These are phyloP conservation scores for Drosophila teissieri DNA, from an alignment of 1,140 invertebrate species.

Conservation along the genomic window DNA sequence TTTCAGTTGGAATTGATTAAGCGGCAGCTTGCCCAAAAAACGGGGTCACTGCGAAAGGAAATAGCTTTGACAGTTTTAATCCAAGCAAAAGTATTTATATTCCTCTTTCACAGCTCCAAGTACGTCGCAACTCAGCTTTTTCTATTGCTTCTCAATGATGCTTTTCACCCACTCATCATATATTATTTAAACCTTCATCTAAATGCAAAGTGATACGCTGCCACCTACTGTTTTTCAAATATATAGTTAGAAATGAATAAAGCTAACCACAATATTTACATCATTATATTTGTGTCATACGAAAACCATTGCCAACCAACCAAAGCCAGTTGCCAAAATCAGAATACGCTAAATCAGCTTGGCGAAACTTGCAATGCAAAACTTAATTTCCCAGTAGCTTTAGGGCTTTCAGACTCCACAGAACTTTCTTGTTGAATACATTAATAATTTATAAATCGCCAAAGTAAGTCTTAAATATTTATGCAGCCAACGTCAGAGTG, in stretches of 20 bases:
- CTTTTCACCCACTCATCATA: neutral
- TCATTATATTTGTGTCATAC: neutral
- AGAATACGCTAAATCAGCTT: neutral
- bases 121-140: neutral
- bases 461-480: conserved; percentile 34
- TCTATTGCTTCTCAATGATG: neutral
- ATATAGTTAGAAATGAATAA: too few relatives aligned
- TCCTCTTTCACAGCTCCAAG: conserved; percentile 21
- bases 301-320: neutral
- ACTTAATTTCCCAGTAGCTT: conserved; percentile 22
- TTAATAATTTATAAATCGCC: conserved; percentile 28
- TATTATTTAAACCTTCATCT: neutral
- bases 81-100: conserved; percentile 35
- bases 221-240: too few relatives aligned
- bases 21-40: conserved; percentile 48
- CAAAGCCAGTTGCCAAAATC: neutral
- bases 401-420: conserved; percentile 4
- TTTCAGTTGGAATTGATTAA: conserved; percentile 68
- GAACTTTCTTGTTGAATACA: conserved; percentile 16
- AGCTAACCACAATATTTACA: neutral
- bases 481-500: conserved; percentile 12
- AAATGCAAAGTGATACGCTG: neutral
- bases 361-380: neutral
- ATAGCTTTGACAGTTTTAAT: conserved; percentile 70
- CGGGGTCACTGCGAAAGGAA: conserved; percentile 58